Evolutionary conservation across 2,113 vertebrate species (phyloP), one percentile per base, ranked within the genome.

Genomic region (Psephotus haematonotus): DNA sequence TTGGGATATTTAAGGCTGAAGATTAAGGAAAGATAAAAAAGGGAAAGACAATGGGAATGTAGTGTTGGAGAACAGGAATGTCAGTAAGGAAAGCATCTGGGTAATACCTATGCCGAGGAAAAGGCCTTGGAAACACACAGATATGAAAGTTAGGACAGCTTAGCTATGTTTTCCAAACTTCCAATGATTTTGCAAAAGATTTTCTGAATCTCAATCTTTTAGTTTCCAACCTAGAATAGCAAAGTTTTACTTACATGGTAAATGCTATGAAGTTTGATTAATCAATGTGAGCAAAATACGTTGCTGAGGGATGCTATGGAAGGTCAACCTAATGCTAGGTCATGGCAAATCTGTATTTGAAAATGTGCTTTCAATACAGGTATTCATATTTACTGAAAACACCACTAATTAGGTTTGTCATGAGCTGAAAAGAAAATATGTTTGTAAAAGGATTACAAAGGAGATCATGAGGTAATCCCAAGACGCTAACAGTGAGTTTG

Each of bases 381-480:
- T 78, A 49, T 84, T 94, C 90, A 13, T 95, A 63, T 89, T 96
- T 95, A 93, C 90, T 72, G 74, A 89, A 97, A 96, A 96, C 77
- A 87, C 23, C 65, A 69, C 52, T 96, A 93, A 96, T 82, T 84
- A 94, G 74, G 82, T 84, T 96, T 94, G 82, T 57, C 90, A 82
- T 87, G 83, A 96, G 90, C 90, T 91, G 86, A 82, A 96, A 96
- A 91, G 88, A 96, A 96, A 96, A 95, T 93, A 92, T 81, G 83
- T 96, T 95, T 96, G 86, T 89, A 91, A 87, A 96, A 89, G 95
- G 88, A 95, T 96, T 94, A 96, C 92, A 92, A 96, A 94, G 53
- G 41, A 94, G 88, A 96, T 84, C 76, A 93, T 82, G 77, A 95
- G 37, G 92, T 86, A 96, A 96, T 96, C 92, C 90, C 80, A 96